Evolutionary conservation across 1,140 invertebrate species (phyloP), one percentile per base, ranked within the genome.

Genomic region (Harlomillsia oculata): DNA sequence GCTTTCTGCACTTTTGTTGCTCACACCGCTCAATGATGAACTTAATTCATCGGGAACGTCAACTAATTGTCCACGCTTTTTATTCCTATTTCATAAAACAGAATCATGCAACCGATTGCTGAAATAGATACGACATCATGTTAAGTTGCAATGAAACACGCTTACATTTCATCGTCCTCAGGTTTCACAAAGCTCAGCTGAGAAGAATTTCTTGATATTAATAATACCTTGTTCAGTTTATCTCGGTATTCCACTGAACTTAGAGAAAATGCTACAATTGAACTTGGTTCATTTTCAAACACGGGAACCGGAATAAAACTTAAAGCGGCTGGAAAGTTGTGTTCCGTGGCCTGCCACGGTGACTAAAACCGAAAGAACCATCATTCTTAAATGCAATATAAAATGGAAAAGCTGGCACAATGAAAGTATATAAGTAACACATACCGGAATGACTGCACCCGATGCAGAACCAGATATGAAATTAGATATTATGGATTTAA

Each of bases 251-350:
- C 84, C 20, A 70, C 67, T 0, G 82, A 85, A 52, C 81, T 78
- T 1, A 95, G 68, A 5, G 87, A 79, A 68, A 89, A 91, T 0
- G 90, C 86, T 54, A 95, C 88, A 43, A 95, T 85, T 1, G 90
- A 93, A 60, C 88, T 90, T 1, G 85, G 83, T 69, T 96, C 89
- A 14, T 79, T 78, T 68, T 93, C 89, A 60, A 85, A 83, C 0
- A 94, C 83, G 11, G 87, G 75, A 8, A 93, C 76, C 1, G 85
- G 85, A 16, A 85, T 77, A 30, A 76, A 74, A 8, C 77, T 69
- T 29, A 77, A 75, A 34, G 72, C 54, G 1, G 78, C 67, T 18
- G 76, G 64, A 1, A 78, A 71, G 65, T 83, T 76, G 70, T 88
- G 85, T 68, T 87, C 83, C 64, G 77, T 74, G 3, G 72, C 30